Evolutionary conservation across 1,140 invertebrate species (phyloP), one percentile per base, ranked within the genome.

Genomic region (Chlorops oryzae): DNA sequence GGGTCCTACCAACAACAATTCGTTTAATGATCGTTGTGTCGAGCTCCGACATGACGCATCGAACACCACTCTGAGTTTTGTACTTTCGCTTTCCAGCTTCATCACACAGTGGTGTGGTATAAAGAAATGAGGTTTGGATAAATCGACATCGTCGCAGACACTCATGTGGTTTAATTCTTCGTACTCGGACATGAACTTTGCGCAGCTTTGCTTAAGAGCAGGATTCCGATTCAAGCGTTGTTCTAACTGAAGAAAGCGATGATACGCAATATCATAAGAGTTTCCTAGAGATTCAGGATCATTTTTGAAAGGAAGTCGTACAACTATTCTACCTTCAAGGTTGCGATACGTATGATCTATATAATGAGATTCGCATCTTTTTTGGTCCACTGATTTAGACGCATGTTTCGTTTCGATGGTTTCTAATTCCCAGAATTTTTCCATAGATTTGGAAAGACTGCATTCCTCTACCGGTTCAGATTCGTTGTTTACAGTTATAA

Each of bases 1-100:
- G 2, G 72, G 68, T 1, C 73, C 74, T 5, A 61, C 56, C 15
- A 61, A 51, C 13, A 67, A 56, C 6, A 62, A 54, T 39, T 73
- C 60, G 54, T 74, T 74, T 21, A 75, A 45, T 3, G 65, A 73
- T 7, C 58, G 35, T 28, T 65, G 63, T 15, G 50, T 21, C 6
- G 27, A 28, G 13, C 40, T 50, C 13, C 27, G 10, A 37, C 28
- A 45, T 9, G 40, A 27, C 51, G 47, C 54, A 42, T 66, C 56
- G 28, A 71, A 71, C 3, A 71, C 59, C 5, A 71, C 59, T 13
- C 62, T 28, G 12, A 61, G 34, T 42, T 60, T 61, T 9, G 65
- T 61, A 5, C 58, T 59, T 2, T 43, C 17, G 7, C 57, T 60
- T 10, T 45, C 48, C 37, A 46, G 40, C 35, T 52, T 61, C 7